Conservation (phyloP, 2,113 vertebrate genomes). For the Myotis lucifugus region DNA sequence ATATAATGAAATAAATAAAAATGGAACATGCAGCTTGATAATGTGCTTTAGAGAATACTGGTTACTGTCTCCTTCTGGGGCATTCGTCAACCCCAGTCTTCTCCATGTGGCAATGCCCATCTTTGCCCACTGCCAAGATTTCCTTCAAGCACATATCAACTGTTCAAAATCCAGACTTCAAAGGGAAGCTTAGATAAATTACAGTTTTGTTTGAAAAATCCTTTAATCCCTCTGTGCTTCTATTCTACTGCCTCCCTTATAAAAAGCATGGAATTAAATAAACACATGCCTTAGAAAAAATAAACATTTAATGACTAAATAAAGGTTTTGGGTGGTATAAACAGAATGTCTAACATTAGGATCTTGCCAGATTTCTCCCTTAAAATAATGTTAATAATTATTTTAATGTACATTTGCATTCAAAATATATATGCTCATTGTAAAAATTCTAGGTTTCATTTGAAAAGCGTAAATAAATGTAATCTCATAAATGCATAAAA, state of each 20-base stretch:
- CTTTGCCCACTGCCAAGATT: not conserved
- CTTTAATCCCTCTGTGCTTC: not conserved
- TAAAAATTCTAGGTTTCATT: not conserved
- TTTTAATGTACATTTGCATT: not conserved
- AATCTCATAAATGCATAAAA: not conserved
- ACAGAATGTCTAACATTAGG: not conserved
- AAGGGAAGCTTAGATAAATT: conserved; percentile 63
- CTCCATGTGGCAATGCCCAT: not conserved
- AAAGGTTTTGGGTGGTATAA: not conserved
- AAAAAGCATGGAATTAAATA: conserved; percentile 24
- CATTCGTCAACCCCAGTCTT: not conserved
- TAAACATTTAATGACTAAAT: not conserved
- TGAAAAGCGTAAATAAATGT: not conserved
- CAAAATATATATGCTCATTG: not conserved
- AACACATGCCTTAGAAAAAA: not conserved
- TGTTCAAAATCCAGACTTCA: conserved; percentile 87
- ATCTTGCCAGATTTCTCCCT: not conserved
- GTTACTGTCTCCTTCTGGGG: not conserved
- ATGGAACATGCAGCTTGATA: not conserved
- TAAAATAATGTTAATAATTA: conserved; percentile 9
- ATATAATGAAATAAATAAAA: not conserved
- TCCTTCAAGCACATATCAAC: not conserved
- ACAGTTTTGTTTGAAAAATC: not conserved
- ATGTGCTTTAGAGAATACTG: not conserved
- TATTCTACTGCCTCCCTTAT: not conserved